phyloP scores from a whole-genome alignment of 2,797 vertebrate genomes.

The Manis pentadactyla region DNA sequence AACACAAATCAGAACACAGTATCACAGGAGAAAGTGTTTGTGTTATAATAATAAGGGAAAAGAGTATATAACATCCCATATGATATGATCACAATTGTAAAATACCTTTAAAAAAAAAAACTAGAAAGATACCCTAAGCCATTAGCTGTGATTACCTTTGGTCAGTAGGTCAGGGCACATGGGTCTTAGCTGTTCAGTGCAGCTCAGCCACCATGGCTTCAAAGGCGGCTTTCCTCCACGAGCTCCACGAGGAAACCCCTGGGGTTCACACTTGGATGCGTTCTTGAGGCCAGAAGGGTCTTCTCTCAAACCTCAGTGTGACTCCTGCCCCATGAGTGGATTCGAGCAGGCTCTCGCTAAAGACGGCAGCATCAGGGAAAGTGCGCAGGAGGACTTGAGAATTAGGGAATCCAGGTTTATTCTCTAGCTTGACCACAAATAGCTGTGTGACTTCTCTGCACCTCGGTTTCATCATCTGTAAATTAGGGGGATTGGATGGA shows the following conservation, averaged over 20 bases:
- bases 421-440: neutral
- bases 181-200: neutral
- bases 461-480: neutral
- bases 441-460: neutral
- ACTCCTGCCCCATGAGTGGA: neutral
- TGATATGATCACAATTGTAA: neutral
- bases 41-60: neutral
- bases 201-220: neutral
- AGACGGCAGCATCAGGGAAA: neutral
- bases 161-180: fast-evolving
- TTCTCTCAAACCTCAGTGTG: neutral
- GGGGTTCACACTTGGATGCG: neutral
- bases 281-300: neutral
- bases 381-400: neutral
- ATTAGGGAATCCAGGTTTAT: neutral
- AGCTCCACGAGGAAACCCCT: no score
- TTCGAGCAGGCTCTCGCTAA: neutral
- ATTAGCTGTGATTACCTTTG: neutral
- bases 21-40: neutral
- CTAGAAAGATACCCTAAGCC: neutral
- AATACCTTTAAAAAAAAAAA: neutral
- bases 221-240: neutral
- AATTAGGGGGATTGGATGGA: neutral
- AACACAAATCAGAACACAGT: neutral
- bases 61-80: neutral